Evolutionary conservation across 2,113 vertebrate genomes (phyloP), one percentile per base, ranked within the genome.

Genomic region (Chunga burmeisteri): DNA sequence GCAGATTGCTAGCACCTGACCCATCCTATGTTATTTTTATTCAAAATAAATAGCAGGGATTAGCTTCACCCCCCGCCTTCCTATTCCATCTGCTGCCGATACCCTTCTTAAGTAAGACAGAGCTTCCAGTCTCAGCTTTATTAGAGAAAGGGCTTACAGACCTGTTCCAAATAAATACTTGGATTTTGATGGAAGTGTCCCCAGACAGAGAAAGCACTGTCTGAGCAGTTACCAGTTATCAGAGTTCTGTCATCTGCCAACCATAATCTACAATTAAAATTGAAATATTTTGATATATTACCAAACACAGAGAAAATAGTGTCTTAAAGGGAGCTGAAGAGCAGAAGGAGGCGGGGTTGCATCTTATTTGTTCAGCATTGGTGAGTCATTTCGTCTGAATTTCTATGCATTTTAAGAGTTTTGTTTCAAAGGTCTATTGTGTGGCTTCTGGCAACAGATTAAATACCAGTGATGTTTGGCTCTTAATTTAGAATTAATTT

Each of bases 301-400:
- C 88, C 92, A 93, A 94, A 94, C 44, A 88, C 73, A 90, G 95
- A 89, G 84, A 97, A 97, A 96, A 97, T 34, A 90, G 59, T 91
- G 94, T 97, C 90, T 93, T 95, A 94, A 72, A 72, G 79, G 78
- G 83, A 81, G 52, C 49, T 32, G 46, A 56, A 62, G 84, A 95
- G 93, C 88, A 95, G 93, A 74, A 32, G 94, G 81, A 93, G 95
- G 92, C 49, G 12, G 50, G 96, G 92, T 83, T 92, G 82, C 0
- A 47, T 91, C 87, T 91, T 95, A 94, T 97, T 97, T 94, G 80
- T 94, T 95, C 86, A 95, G 94, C 88, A 61, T 8, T 32, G 87
- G 59, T 98, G 98, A 98, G 96, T 98, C 97, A 98, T 96, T 95
- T 93, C 84, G 19, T 96, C 93, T 97, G 97, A 97, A 98, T 98